Conservation (phyloP, 2,888 invertebrate species). For the Drosophila mulleri region DNA sequence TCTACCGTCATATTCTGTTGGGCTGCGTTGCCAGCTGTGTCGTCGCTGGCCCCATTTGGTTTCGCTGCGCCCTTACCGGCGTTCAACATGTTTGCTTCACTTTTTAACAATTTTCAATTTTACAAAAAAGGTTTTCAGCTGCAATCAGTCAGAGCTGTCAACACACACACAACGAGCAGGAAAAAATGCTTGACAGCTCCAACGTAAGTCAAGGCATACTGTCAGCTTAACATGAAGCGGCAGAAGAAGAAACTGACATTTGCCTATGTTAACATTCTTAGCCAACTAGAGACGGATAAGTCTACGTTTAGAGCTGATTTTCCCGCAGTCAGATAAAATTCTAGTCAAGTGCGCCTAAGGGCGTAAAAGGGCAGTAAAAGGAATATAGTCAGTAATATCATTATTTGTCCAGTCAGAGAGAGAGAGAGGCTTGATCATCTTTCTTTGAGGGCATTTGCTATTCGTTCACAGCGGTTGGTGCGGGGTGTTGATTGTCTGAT, state of each 20-base stretch:
- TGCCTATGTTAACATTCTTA: no score
- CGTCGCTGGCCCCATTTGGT: background rate
- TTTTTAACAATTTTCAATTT: background rate
- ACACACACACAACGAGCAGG: no score
- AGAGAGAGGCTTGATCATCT: background rate
- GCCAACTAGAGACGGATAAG: no score
- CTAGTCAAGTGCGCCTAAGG: no score
- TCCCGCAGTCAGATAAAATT: no score
- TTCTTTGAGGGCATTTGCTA: constrained; percentile 1
- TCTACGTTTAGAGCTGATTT: no score
- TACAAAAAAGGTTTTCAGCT: constrained; percentile 1
- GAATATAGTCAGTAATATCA: no score
- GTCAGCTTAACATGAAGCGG: no score
- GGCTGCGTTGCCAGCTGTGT: background rate
- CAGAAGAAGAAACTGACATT: no score
- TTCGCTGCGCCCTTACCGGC: background rate
- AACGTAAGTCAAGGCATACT: background rate
- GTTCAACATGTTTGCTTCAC: background rate
- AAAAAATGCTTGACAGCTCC: background rate
- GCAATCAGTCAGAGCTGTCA: background rate
- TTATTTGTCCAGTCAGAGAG: no score
- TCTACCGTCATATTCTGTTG: background rate
- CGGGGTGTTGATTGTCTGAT: background rate
- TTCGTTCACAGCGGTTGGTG: background rate
- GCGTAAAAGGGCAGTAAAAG: no score